A percentile compares a stretch with the other conserved stretches of the same genome.
Conservation (phyloP, 1,140 invertebrate species). For the Polypedilum vanderplanki region DNA sequence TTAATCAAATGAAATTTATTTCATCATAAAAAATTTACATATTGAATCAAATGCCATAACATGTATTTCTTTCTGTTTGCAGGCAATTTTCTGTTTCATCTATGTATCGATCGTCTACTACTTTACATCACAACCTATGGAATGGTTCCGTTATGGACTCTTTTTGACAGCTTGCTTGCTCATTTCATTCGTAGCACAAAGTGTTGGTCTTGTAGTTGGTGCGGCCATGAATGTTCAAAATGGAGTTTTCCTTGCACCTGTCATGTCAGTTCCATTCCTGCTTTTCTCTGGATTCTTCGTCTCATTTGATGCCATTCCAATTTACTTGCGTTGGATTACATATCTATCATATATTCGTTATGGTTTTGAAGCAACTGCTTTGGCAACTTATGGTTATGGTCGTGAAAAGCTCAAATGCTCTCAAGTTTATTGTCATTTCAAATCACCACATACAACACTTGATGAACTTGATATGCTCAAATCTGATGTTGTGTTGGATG, state of each 20-base stretch:
- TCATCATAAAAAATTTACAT: no score
- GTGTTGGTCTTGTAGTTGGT: conserved; percentile 88
- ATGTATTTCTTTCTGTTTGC: conserved; percentile 39
- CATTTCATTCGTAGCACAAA: conserved; percentile 92
- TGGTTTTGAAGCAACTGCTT: conserved; percentile 87
- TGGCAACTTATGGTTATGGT: conserved; percentile 87
- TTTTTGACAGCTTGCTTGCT: conserved; percentile 82
- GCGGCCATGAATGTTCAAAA: conserved; percentile 90
- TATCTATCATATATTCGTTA: conserved; percentile 94
- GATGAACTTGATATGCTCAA: conserved; percentile 79
- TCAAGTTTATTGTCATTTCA: conserved; percentile 82
- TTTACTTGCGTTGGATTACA: conserved; percentile 91
- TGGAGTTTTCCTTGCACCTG: conserved; percentile 91
- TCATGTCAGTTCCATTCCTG: conserved; percentile 90
- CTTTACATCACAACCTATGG: conserved; percentile 86
- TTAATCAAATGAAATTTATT: no score
- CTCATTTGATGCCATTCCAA: conserved; percentile 91
- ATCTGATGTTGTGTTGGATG: conserved; percentile 67
- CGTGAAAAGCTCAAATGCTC: conserved; percentile 72
- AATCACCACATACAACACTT: conserved; percentile 79
- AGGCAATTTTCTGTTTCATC: conserved; percentile 82
- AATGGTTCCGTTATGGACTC: conserved; percentile 75
- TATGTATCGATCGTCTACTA: conserved; percentile 93
- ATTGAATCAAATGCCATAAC: no score
- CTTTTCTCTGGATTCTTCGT: conserved; percentile 96